Evolutionary conservation across 2,113 vertebrate genomes (phyloP), one percentile per base, ranked within the genome.

Genomic region (Dendrocopos noguchii): DNA sequence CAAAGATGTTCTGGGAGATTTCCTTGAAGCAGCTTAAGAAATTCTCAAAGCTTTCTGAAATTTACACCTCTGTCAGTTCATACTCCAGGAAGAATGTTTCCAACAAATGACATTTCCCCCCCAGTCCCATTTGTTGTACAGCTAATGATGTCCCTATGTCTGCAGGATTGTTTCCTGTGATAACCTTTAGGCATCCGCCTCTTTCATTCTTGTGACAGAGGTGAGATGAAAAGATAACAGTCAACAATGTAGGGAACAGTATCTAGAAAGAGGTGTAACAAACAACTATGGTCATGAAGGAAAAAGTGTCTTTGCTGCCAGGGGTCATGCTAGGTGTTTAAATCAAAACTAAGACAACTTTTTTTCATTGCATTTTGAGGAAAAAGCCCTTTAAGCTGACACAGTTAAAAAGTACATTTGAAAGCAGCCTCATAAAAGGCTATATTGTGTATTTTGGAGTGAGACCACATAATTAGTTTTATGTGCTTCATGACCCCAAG

Each of bases 151-250:
- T n/a, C 47, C 31, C 42, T 80, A 4, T 82, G 22, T 66, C 80
- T 74, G 60, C 56, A 82, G 46, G 39, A 64, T 84, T 92, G 59
- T 82, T 93, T 96, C 71, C 59, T 66, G 59, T 80, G 81, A 92
- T 87, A 70, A 79, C 17, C 24, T n/a, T 0, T 59, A 46, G 44
- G 34, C 67, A 95, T 70, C 59, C 6, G 2, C 55, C 71, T 60
- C 72, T 82, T 79, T 82, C 10, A 19, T 85, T 80, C 42, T 25
- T 71, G 36, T 87, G 84, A 74, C 72, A 50, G 33, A 77, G 72
- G 33, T 87, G 60, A 85, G 67, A 77, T 70, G 21, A 79, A 44
- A 80, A 80, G 79, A 82, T 92, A 83, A 80, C 31, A 14, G 22
- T 46, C 46, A 83, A 77, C 65, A 90, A 19, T 72, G 17, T 67